Evolutionary conservation across 2,888 invertebrate species (phyloP).

Genomic region (Gastrophysa polygoni): DNA sequence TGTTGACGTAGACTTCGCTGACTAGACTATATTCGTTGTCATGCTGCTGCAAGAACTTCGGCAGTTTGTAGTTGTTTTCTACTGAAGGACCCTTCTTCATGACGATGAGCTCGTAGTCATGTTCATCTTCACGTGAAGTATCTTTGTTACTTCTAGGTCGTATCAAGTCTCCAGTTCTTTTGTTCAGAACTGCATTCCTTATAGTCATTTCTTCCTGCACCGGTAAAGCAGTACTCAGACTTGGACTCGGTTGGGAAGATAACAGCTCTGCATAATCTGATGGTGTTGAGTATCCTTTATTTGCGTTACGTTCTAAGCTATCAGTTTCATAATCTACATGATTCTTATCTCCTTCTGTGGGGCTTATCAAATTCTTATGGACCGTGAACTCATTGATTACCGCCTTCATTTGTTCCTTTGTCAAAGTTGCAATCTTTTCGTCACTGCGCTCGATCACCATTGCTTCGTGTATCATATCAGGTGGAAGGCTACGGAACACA

Average conservation of each 20-base stretch:
- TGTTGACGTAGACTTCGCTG: slow-evolving; percentile 80
- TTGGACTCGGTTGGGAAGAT: slow-evolving; percentile 75
- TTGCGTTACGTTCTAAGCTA: slow-evolving; percentile 69
- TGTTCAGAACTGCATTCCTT: slow-evolving; percentile 75
- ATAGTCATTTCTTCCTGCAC: slow-evolving; percentile 83
- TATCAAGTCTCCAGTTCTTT: slow-evolving; percentile 64
- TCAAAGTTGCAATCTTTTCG: slow-evolving; percentile 60
- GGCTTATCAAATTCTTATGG: slow-evolving; percentile 39
- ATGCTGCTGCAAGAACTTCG: slow-evolving; percentile 59
- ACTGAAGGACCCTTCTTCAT: slow-evolving; percentile 45
- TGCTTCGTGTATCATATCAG: slow-evolving; percentile 72
- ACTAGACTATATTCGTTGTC: slow-evolving; percentile 70
- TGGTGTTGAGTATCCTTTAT: slow-evolving; percentile 63
- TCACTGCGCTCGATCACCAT: slow-evolving; percentile 61
- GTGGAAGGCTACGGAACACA: slow-evolving; percentile 48
- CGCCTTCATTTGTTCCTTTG: slow-evolving; percentile 67
- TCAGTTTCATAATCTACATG: slow-evolving; percentile 72
- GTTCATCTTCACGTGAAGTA: slow-evolving; percentile 48
- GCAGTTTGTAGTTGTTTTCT: slow-evolving; percentile 58
- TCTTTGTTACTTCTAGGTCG: slow-evolving; percentile 59
- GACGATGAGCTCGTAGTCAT: slow-evolving; percentile 60
- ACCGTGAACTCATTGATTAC: slow-evolving; percentile 63
- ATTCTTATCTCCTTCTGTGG: slow-evolving; percentile 12
- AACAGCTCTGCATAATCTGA: slow-evolving; percentile 69
- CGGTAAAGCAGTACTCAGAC: slow-evolving; percentile 74